These are phyloP conservation scores for Phortica magna DNA, from an alignment of 2,888 invertebrate species.

Conservation along the genomic window DNA sequence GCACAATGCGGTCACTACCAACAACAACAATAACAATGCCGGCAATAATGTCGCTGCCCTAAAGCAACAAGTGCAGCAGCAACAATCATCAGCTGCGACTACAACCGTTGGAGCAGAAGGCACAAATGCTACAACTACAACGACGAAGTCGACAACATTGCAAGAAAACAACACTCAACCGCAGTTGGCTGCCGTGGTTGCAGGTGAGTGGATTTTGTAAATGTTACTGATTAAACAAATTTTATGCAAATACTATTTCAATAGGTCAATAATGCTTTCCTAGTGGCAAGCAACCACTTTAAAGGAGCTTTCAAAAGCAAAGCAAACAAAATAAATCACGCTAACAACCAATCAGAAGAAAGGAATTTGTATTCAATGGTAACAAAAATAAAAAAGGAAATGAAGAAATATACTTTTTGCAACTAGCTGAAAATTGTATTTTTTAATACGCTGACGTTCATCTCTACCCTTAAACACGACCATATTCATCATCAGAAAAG, in stretches of 20 bases:
- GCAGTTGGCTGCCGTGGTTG: constrained; percentile 72
- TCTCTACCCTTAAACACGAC: constrained; percentile 59
- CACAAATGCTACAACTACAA: constrained; percentile 50
- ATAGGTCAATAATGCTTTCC: constrained; percentile 76
- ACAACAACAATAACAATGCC: constrained; percentile 63
- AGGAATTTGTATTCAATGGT: constrained; percentile 36
- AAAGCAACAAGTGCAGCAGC: constrained; percentile 66
- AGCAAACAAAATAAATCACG: constrained; percentile 41
- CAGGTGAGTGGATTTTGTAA: constrained; percentile 50
- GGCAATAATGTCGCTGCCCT: constrained; percentile 57
- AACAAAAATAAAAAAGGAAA: constrained; percentile 55
- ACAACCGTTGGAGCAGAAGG: constrained; percentile 41
- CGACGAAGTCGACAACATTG: constrained; percentile 66
- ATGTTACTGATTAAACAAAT: constrained; percentile 4
- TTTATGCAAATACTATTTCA: constrained; percentile 44
- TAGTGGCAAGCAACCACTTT: constrained; percentile 56
- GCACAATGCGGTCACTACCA: constrained; percentile 47
- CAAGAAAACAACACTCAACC: constrained; percentile 64
- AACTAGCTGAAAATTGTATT: constrained; percentile 48
- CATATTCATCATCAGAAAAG: constrained; percentile 49
- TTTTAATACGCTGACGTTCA: constrained; percentile 73
- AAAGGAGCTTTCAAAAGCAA: constrained; percentile 24
- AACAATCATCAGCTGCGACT: constrained; percentile 52
- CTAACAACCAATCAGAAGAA: constrained; percentile 57
- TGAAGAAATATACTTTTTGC: constrained; percentile 52